Base-by-base conservation (phyloP, 2,113 vertebrate genomes). In the Chaetura pelagica region DNA sequence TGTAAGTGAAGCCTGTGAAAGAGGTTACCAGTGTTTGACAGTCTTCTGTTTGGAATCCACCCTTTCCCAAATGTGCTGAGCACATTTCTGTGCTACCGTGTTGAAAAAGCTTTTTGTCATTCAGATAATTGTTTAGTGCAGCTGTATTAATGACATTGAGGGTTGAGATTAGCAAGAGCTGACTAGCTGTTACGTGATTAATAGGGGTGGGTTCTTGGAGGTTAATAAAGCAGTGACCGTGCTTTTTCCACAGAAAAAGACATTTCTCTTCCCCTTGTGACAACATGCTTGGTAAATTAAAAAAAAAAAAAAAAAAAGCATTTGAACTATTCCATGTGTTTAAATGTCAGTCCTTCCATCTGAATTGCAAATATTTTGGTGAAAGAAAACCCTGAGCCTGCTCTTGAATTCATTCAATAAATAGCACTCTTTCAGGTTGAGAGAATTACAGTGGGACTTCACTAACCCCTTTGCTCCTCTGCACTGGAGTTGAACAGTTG, bases 351-450 rank as follows among this genome's bases (percentile, higher is more conserved):
- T 62, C 42, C 10, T 85, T 87, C 84, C 35, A 89, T 95, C 84
- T 94, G 90, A 93, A 91, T 87, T 94, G 72, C 66, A 93, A 76
- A 83, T 92, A 79, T 69, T 89, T 84, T 35, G 55, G 42, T 83
- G 84, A 74, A 92, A 93, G 91, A 80, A 91, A 84, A 54, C 38
- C 30, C 69, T 66, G 69, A 96, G 48, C 44, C 19, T 38, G 55
- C 48, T 74, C 71, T 69, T 89, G 74, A 79, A 62, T 80, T 81
- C 15, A 26, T 82, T 89, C 51, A 89, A 7, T 84, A 84, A 89
- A 63, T 15, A 82, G 80, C 19, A 2, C 20, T 83, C 42, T 76
- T 92, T 84, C 21, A 73, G 35, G 19, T 2, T 71, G 74, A 61
- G 57, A 74, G 83, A 87, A 78, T 51, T 84, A 30, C 42, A 42